A percentile compares a stretch with the other conserved stretches of the same genome.
Conservation (phyloP, 1,140 invertebrate genomes). For the Drosophila pruinosa region DNA sequence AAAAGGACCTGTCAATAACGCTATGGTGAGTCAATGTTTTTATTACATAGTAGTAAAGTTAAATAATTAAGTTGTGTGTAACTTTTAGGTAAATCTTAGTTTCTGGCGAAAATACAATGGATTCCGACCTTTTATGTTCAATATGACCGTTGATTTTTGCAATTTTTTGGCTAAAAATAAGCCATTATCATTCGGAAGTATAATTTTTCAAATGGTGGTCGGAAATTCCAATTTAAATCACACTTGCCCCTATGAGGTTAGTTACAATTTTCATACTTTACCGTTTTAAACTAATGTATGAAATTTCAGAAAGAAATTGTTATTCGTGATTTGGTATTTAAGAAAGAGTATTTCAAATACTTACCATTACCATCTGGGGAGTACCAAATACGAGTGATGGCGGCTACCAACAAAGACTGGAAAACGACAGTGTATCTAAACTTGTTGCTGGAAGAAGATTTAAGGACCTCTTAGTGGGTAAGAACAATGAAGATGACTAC, state of each 20-base stretch:
- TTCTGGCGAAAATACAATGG: slow-evolving; percentile 26
- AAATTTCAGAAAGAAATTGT: not conserved
- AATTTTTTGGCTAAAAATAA: too few species aligned
- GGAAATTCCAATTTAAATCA: not conserved
- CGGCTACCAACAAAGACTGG: slow-evolving; percentile 31
- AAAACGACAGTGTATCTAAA: slow-evolving; percentile 13
- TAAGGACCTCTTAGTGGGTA: too few species aligned
- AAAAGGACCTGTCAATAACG: slow-evolving; percentile 20
- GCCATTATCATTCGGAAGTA: too few species aligned
- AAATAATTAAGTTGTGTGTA: too few species aligned
- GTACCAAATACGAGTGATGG: slow-evolving; percentile 22
- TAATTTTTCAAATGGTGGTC: too few species aligned
- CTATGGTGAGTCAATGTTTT: slow-evolving; percentile 19
- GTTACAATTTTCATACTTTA: not conserved
- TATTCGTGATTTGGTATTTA: not conserved
- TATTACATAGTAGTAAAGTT: too few species aligned
- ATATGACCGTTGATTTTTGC: slow-evolving; percentile 32
- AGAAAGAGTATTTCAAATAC: not conserved
- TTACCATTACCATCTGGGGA: slow-evolving; percentile 22
- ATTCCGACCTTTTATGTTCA: slow-evolving; percentile 35
- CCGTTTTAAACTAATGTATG: not conserved
- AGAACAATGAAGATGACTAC: too few species aligned
- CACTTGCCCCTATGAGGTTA: slow-evolving; percentile 1
- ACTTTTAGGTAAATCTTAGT: slow-evolving; percentile 22
- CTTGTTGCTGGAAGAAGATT: not conserved